Conservation (phyloP, 2,888 invertebrate genomes). For the Brachynemurus nebulosus region DNA sequence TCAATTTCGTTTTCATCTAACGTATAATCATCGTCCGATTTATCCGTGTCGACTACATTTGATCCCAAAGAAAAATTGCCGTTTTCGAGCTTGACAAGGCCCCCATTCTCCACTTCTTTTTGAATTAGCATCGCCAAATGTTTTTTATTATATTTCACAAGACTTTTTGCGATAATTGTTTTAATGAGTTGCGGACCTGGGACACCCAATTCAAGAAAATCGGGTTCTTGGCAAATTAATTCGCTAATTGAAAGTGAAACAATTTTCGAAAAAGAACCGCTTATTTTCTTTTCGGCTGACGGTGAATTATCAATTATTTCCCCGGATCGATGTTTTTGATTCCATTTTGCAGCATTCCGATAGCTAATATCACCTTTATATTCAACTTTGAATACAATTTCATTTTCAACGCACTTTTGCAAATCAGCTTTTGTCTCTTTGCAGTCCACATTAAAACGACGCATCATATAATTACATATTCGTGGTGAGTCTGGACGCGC, state of each 20-base stretch:
- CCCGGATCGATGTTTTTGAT: slow-evolving; percentile 6
- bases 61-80: slow-evolving; percentile 55
- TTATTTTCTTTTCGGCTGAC: slow-evolving; percentile 33
- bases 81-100: slow-evolving; percentile 50
- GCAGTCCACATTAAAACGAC: slow-evolving; percentile 55
- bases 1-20: slow-evolving; percentile 42
- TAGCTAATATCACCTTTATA: slow-evolving; percentile 80
- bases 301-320: slow-evolving; percentile 14
- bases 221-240: slow-evolving; percentile 55
- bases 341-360: slow-evolving; percentile 56
- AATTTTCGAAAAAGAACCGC: slow-evolving; percentile 32
- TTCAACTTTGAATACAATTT: slow-evolving; percentile 66
- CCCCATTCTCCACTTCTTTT: slow-evolving; percentile 54
- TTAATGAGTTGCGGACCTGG: slow-evolving; percentile 51
- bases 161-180: slow-evolving; percentile 49
- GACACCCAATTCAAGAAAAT: slow-evolving; percentile 55
- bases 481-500: slow-evolving; percentile 72
- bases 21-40: slow-evolving; percentile 26
- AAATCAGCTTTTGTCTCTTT: slow-evolving; percentile 57
- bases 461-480: slow-evolving; percentile 67
- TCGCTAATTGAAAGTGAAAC: slow-evolving; percentile 57
- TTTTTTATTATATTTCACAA: slow-evolving; percentile 44
- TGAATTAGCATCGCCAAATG: slow-evolving; percentile 50
- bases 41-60: slow-evolving; percentile 22
- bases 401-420: slow-evolving; percentile 58